Evolutionary conservation across 2,888 invertebrate genomes (phyloP), one percentile per base, ranked within the genome.

Genomic region (Cheilosia urbana): DNA sequence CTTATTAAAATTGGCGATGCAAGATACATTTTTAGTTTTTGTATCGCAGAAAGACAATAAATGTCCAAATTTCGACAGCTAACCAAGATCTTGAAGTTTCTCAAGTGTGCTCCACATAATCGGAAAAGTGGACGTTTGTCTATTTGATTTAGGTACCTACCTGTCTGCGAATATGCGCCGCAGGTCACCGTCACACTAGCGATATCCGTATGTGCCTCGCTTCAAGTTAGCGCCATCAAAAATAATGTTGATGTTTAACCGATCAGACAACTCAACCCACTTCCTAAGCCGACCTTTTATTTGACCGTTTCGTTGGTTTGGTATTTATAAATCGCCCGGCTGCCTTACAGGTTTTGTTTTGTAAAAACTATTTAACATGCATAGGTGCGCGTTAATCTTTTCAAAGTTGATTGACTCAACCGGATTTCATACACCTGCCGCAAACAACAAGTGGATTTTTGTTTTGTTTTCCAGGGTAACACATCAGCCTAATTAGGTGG

Each of bases 191-290:
- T 11, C 13, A 37, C 13, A 37, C 13, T 9, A 1, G 11, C 13
- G n/a, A n/a, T n/a, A n/a, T n/a, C n/a, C 34, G 11, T 34, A 34
- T 11, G 11, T 34, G 11, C 65, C 17, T 13, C 24, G 42, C 13
- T n/a, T n/a, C n/a, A 15, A 5, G 4, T 45, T 45, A 45, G 13
- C 37, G 37, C 13, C 13, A 34, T 19, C 30, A 57, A 34, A 34
- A 27, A 27, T 6, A 27, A 57, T 19, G 30, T 37, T 57, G 37
- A 57, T 57, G 7, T 5, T 19, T 57, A 21, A 40, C 15, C 40
- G 40, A 37, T 58, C 37, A 21, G 40, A 3, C 58, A 58, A 40
- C 37, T 17, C n/a, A 4, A 30, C 57, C 21, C 19, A 58, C 58
- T 21, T 40, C 15, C 37, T 58, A 11, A 21, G 9, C 21, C 19